Conservation (phyloP, 2,888 invertebrate genomes). For the Pegoplata infirma region DNA sequence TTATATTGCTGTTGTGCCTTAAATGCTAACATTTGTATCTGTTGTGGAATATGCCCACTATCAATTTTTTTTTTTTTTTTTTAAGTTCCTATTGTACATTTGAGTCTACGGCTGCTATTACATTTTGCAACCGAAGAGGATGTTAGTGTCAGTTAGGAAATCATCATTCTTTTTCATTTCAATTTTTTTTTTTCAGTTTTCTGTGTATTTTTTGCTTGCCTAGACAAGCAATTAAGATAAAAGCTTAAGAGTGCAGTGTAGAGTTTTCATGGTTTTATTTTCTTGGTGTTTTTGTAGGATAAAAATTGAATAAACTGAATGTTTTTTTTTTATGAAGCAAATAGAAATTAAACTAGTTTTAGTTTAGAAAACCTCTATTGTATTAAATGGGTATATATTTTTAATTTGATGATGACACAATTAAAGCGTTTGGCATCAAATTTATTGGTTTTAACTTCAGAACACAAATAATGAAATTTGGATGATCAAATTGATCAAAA, state of each 20-base stretch:
- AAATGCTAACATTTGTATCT: no score
- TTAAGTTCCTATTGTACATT: neutral
- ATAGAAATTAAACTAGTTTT: neutral
- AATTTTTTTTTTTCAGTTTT: neutral
- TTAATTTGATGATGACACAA: no score
- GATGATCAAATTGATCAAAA: no score
- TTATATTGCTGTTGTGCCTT: no score
- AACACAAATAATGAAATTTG: no score
- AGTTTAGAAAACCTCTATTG: no score
- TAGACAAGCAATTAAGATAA: slow-evolving; percentile 66
- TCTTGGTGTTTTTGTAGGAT: slow-evolving; percentile 3
- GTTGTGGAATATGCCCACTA: no score
- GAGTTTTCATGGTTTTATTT: slow-evolving; percentile 33
- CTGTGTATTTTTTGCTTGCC: slow-evolving; percentile 29
- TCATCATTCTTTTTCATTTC: slow-evolving; percentile 40
- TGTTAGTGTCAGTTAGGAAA: slow-evolving; percentile 56
- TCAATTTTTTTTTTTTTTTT: neutral
- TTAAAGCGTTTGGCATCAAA: no score
- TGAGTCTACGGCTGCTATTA: neutral
- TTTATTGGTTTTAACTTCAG: no score
- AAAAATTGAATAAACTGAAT: neutral
- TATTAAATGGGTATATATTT: no score
- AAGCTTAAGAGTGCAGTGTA: slow-evolving; percentile 57
- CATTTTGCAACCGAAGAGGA: slow-evolving; percentile 6
- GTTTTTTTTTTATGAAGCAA: neutral